Evolutionary conservation across 2,113 vertebrate genomes (phyloP).

Genomic region (Gallinago media): DNA sequence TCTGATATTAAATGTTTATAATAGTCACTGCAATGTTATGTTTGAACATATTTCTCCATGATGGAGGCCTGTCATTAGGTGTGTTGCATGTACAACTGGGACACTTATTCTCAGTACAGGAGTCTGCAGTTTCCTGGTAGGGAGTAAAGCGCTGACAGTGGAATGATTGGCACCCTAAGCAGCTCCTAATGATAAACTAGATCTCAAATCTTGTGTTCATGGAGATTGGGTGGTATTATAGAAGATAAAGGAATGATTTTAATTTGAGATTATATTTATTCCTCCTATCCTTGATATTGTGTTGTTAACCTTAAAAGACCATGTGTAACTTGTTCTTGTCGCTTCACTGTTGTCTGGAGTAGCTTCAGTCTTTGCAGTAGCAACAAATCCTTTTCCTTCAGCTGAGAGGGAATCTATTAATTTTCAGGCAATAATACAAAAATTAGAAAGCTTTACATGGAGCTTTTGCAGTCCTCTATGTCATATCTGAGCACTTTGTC

Average conservation of each 20-base stretch:
- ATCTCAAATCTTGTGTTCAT: fast-evolving
- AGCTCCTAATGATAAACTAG: not conserved
- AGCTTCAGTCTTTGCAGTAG: not conserved
- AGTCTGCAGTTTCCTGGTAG: not conserved
- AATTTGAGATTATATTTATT: not conserved
- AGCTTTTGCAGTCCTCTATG: not conserved
- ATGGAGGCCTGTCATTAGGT: not conserved
- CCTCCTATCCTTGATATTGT: not conserved
- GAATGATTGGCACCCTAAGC: not conserved
- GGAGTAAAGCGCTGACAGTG: not conserved
- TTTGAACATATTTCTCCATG: not conserved
- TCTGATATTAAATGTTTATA: not conserved
- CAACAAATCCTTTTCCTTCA: not conserved
- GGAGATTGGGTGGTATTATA: not conserved
- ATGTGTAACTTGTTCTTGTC: not conserved
- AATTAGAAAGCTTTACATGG: not conserved
- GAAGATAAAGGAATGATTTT: not conserved
- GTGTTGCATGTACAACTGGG: not conserved
- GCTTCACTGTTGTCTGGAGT: not conserved
- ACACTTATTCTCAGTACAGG: not conserved
- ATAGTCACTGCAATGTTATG: fast-evolving
- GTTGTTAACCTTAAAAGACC: not conserved
- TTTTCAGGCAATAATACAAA: not conserved
- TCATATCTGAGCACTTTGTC: not conserved
- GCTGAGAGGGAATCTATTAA: not conserved